phyloP scores from a whole-genome alignment of 2,797 vertebrate species.

The Sebastes itinus region DNA sequence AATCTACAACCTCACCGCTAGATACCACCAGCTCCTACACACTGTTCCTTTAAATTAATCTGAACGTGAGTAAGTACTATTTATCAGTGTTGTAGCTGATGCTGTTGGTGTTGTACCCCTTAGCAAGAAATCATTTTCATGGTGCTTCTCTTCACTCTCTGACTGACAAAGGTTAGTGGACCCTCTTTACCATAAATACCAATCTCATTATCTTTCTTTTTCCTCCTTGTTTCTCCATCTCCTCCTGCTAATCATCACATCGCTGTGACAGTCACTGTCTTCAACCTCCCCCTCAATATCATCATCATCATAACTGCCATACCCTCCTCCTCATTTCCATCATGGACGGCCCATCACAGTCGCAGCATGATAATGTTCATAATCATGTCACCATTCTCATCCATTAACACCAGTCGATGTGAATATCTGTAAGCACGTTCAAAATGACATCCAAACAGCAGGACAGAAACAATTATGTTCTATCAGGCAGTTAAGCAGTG shows the following conservation, averaged over 20 bases:
- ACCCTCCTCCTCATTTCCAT: slow-evolving; percentile 37
- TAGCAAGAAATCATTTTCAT: neutral
- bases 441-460: neutral
- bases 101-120: neutral
- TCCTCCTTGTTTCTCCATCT: neutral
- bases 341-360: neutral
- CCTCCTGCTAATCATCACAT: neutral
- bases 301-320: neutral
- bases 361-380: neutral
- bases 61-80: neutral
- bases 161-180: neutral
- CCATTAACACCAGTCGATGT: slow-evolving; percentile 60
- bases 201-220: neutral
- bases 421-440: neutral
- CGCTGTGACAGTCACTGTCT: neutral
- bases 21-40: too few species aligned
- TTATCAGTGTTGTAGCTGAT: neutral
- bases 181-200: neutral
- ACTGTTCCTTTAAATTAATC: too few species aligned
- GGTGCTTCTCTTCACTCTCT: neutral
- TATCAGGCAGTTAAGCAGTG: slow-evolving; percentile 12
- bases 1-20: too few species aligned
- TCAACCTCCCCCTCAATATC: slow-evolving; percentile 40
- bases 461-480: slow-evolving; percentile 1
- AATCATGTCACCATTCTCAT: slow-evolving; percentile 42